A percentile compares a stretch with the other conserved stretches of the same genome.
phyloP scores from a whole-genome alignment of 2,113 vertebrate species.

The Macquaria ambigua region DNA sequence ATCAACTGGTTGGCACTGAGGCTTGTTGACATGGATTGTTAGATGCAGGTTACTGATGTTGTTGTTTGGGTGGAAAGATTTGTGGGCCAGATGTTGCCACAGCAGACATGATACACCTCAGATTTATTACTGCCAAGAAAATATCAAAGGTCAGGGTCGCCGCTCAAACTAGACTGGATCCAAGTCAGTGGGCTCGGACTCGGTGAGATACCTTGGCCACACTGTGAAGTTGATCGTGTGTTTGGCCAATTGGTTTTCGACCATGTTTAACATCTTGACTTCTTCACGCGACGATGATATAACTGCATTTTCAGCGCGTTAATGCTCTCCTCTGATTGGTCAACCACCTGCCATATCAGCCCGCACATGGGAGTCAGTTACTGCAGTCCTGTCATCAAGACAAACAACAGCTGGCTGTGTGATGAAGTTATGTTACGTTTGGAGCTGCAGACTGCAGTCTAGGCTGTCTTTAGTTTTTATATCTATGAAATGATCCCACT shows the following conservation, averaged over 20 bases:
- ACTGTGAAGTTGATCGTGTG: background rate
- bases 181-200: too few species aligned
- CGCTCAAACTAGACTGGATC: background rate
- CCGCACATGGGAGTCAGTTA: constrained; percentile 18
- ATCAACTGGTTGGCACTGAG: background rate
- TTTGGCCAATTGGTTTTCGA: background rate
- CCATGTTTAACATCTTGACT: background rate
- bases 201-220: background rate
- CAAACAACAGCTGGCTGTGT: background rate
- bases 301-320: background rate
- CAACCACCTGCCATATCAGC: background rate
- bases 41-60: background rate
- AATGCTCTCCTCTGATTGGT: constrained; percentile 4
- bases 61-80: constrained; percentile 7
- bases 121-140: constrained; percentile 7
- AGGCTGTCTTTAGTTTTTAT: background rate
- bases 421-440: background rate
- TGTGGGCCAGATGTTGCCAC: background rate
- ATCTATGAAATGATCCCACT: background rate
- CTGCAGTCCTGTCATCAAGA: constrained; percentile 29
- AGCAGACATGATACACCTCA: background rate
- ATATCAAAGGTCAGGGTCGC: constrained; percentile 1
- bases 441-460: background rate
- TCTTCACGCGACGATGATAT: background rate
- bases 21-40: background rate